phyloP scores from a whole-genome alignment of 1,140 invertebrate species.

The Dendrolimus kikuchii region DNA sequence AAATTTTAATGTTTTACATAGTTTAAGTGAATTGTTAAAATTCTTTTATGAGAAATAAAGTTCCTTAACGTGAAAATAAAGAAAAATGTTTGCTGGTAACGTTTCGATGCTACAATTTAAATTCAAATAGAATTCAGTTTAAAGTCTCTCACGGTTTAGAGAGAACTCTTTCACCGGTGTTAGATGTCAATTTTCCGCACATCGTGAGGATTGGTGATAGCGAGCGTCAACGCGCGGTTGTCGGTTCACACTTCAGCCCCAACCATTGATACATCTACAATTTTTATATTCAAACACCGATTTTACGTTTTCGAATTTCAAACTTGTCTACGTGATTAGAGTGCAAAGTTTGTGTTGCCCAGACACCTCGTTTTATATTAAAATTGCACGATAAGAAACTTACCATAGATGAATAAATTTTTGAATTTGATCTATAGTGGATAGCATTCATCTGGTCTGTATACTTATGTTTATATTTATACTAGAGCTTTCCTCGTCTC shows the following conservation, averaged over 20 bases:
- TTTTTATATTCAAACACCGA: slow-evolving; percentile 56
- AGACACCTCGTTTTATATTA: slow-evolving; percentile 38
- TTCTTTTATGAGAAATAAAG: not conserved
- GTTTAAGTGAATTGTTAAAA: not conserved
- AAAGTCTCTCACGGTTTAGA: slow-evolving; percentile 29
- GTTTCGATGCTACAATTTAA: not conserved
- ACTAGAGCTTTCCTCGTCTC: too few relatives aligned
- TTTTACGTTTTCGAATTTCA: slow-evolving; percentile 55
- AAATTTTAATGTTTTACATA: too few relatives aligned
- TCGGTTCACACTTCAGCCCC: slow-evolving; percentile 3
- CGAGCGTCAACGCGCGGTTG: slow-evolving; percentile 18
- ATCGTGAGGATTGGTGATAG: slow-evolving; percentile 45
- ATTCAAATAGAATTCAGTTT: slow-evolving; percentile 5
- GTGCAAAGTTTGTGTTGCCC: slow-evolving; percentile 34
- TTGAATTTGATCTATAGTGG: not conserved
- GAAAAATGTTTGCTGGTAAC: not conserved
- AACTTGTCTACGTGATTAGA: slow-evolving; percentile 49
- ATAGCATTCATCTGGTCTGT: too few relatives aligned
- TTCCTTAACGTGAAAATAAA: too few relatives aligned
- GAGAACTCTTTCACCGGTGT: slow-evolving; percentile 29
- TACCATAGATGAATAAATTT: not conserved
- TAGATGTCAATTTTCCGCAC: slow-evolving; percentile 46
- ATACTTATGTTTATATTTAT: not conserved
- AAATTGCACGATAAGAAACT: slow-evolving; percentile 14
- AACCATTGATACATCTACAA: slow-evolving; percentile 23